Base-by-base conservation (phyloP, 1,140 invertebrate species). In the Lordiphosa stackelbergi region DNA sequence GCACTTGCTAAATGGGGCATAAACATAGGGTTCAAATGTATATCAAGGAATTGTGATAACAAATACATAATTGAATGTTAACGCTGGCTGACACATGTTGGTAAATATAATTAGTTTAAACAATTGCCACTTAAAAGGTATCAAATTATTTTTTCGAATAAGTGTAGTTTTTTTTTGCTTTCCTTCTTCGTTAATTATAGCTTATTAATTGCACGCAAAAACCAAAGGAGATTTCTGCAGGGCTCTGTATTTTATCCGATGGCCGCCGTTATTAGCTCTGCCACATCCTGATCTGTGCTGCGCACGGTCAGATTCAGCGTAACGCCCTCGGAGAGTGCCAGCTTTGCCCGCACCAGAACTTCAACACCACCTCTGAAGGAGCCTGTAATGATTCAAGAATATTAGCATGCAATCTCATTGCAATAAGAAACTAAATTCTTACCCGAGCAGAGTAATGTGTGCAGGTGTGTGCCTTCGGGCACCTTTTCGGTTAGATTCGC, bases 351-450 rank as follows among this genome's bases (percentile, higher is more conserved):
- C 0, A 97, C 96, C 11, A 99, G 88, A 22, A 98, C 93, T 62
- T 98, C 96, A 52, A 94, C 92, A 0, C 96, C 96, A 5, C 96
- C 96, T 38, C 97, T 91, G 84, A 96, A 97, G 0, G 96, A 91
- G 36, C 96, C 94, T 91, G 37, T 0, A 45, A 41, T 8, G 5
- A 1, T 5, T 51, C 3, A 53, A 8, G 19, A 13, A 28, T 40
- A 1, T n/a, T 37, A 49, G 48, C 28, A 8, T 31, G 0, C 28
- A 8, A 31, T n/a, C 16, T 42, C 22, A 1, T 6, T 11, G 8
- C 19, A 9, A 16, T 48, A 35, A 47, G 55, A 49, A 75, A 35
- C 11, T 6, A 0, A 37, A 24, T 42, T 37, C 37, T 2, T 88
- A 89, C 94, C 95, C 54, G 94, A 92, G 43, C 98, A 89, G 49